Evolutionary conservation across 2,797 vertebrate species (phyloP).

Genomic region (Discoglossus pictus): DNA sequence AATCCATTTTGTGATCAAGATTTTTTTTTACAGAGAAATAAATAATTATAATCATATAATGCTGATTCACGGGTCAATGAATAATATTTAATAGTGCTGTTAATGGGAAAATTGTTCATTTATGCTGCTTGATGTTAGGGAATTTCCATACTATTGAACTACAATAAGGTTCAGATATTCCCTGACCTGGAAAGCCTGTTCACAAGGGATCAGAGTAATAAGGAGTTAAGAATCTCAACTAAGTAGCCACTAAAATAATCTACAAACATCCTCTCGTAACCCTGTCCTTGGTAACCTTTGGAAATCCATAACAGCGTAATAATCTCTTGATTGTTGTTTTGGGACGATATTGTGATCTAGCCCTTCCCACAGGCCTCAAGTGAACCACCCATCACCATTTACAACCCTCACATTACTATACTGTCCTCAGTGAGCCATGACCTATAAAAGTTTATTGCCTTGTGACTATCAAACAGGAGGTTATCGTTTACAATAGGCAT

Average conservation of each 20-base stretch:
- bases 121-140: too few species aligned
- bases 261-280: slow-evolving; percentile 11
- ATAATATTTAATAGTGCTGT: too few species aligned
- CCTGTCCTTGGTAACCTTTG: slow-evolving; percentile 20
- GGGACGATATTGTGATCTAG: slow-evolving; percentile 16
- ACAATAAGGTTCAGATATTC: too few species aligned
- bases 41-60: too few species aligned
- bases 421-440: slow-evolving; percentile 37
- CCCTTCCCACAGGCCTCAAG: slow-evolving; percentile 22
- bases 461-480: slow-evolving; percentile 26
- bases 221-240: too few species aligned
- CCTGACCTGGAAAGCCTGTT: too few species aligned
- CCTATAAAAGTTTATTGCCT: slow-evolving; percentile 46
- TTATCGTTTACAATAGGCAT: slow-evolving; percentile 29
- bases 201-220: too few species aligned
- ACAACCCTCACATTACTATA: slow-evolving; percentile 40
- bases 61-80: too few species aligned
- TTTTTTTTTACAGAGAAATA: too few species aligned
- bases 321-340: slow-evolving; percentile 26
- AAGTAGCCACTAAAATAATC: background rate
- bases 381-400: slow-evolving; percentile 38
- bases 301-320: slow-evolving; percentile 18
- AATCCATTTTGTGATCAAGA: too few species aligned
- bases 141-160: too few species aligned
- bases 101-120: too few species aligned